These are phyloP conservation scores for Microhierax caerulescens DNA, from an alignment of 2,797 vertebrate genomes.

Conservation along the genomic window DNA sequence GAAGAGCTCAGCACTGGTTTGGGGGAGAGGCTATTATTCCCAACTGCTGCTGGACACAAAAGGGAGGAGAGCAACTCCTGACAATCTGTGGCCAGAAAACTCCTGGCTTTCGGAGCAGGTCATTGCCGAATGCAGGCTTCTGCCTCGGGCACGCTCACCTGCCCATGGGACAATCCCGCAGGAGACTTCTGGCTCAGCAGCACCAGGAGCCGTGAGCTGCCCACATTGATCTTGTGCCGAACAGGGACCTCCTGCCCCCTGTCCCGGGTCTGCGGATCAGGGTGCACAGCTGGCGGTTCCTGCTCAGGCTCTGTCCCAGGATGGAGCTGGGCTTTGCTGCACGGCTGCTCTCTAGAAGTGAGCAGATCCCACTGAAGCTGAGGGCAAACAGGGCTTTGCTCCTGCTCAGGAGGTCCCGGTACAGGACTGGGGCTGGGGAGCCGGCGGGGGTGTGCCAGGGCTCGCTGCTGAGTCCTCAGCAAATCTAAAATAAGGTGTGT, in stretches of 20 bases:
- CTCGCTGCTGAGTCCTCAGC: background rate
- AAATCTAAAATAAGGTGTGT: background rate
- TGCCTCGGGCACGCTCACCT: background rate
- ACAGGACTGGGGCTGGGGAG: background rate
- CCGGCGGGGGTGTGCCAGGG: background rate
- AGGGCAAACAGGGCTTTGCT: accelerated
- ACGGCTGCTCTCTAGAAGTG: background rate
- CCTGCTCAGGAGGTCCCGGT: too few relatives aligned
- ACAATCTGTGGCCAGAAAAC: background rate
- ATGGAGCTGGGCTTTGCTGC: background rate
- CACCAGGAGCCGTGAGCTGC: background rate
- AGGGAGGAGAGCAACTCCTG: background rate
- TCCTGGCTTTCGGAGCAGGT: background rate
- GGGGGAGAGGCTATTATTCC: background rate
- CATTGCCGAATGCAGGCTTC: background rate
- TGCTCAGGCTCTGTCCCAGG: background rate
- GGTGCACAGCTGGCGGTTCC: background rate
- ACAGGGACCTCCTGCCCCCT: background rate
- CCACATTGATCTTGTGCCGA: background rate
- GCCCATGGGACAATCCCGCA: accelerated
- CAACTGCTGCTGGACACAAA: background rate
- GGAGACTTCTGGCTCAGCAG: accelerated
- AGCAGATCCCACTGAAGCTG: background rate
- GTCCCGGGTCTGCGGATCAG: accelerated
- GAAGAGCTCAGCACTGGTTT: background rate